Evolutionary conservation across 2,888 invertebrate species (phyloP), one percentile per base, ranked within the genome.

Genomic region (Chrysolina haemoptera): DNA sequence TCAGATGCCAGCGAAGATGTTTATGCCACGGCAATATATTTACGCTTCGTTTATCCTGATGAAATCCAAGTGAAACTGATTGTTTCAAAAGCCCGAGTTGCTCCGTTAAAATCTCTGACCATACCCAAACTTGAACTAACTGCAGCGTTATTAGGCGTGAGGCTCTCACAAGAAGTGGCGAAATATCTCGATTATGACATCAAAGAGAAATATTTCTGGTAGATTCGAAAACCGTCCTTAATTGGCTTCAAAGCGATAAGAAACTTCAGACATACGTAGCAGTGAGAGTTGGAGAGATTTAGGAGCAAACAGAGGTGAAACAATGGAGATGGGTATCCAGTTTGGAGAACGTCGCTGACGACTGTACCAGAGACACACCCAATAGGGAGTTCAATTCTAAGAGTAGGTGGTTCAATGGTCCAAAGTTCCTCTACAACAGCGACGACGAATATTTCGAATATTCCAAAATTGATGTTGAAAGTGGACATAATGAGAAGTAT

Each of bases 251-350:
- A 50, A 50, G 9, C 6, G n/a, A 16, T 9, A 50, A 62, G 4
- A 53, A 53, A 53, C 53, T 53, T n/a, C 53, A 11, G 10, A 53
- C 12, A 10, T 53, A 14, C 20, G 16, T 53, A 9, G 12, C 53
- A 10, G 16, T 20, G 10, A 11, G 53, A 53, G n/a, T n/a, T 16
- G 16, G 22, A 22, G 59, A 59, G 20, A 59, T 59, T 5, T 3
- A 20, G 22, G 59, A 59, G 14, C 14, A 12, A 6, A 59, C 20
- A 20, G 22, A 20, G 12, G 22, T 59, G 20, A 22, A 59, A 22
- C 20, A 59, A 22, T 59, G 22, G 59, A 16, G 20, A 59, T 59
- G 59, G 59, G 59, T 59, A 20, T 12, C 59, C 14, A 59, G 43
- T 43, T 43, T 14, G 43, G 43, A 43, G 10, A 43, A 43, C 43